Conservation (phyloP, 2,797 vertebrate species). For the Gallinago nigripennis region DNA sequence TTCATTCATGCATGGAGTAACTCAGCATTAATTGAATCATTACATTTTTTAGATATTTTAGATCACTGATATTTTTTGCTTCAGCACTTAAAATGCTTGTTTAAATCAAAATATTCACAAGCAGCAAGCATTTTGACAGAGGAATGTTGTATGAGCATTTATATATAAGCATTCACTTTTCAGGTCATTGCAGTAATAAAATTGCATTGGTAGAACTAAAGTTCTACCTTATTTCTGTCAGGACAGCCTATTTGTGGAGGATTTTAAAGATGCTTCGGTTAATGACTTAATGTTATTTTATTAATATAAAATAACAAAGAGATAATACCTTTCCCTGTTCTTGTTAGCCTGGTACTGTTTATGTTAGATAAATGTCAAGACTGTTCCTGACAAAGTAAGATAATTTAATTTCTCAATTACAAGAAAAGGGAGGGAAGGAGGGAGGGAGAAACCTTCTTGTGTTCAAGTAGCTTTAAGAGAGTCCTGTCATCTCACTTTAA, state of each 20-base stretch:
- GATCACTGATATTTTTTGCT: slow-evolving; percentile 7
- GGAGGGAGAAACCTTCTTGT: fast-evolving
- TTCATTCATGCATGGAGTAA: slow-evolving; percentile 66
- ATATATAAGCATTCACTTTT: background rate
- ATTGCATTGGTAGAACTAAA: background rate
- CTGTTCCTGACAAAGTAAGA: background rate
- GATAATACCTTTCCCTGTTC: background rate
- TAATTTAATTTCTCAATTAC: background rate
- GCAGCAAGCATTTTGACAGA: background rate
- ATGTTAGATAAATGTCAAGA: background rate
- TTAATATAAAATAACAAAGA: background rate
- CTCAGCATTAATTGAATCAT: slow-evolving; percentile 65
- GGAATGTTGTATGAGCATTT: background rate
- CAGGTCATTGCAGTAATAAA: background rate
- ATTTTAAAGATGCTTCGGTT: background rate
- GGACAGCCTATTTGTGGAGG: background rate
- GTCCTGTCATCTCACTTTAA: background rate
- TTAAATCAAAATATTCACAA: background rate
- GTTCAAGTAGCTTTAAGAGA: background rate
- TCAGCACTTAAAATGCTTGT: slow-evolving; percentile 29
- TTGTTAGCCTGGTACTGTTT: background rate
- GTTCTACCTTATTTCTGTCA: background rate
- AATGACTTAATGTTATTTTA: background rate
- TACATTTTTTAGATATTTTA: slow-evolving; percentile 39
- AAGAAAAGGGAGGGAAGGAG: background rate